Percentiles rank a stretch among this genome's conserved stretches.
Conservation (phyloP, 2,113 vertebrate species). For the Manacus vitellinus region DNA sequence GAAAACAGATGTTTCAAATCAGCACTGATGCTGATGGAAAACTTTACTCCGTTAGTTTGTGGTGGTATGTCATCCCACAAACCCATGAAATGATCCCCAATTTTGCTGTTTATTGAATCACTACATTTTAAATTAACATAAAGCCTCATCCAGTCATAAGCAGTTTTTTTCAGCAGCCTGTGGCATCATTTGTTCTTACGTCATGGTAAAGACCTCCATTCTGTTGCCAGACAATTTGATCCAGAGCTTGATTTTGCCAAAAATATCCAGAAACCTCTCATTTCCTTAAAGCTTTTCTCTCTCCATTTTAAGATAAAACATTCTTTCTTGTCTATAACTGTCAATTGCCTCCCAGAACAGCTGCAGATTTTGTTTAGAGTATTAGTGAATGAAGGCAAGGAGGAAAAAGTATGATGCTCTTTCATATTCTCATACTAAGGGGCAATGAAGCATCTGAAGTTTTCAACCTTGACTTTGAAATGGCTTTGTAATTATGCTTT, state of each 20-base stretch:
- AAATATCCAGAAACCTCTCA: not conserved
- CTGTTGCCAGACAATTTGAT: not conserved
- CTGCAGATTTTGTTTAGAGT: not conserved
- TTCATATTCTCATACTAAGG: not conserved
- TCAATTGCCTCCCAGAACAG: not conserved
- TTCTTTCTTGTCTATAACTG: not conserved
- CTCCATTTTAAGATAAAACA: not conserved
- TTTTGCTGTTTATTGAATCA: not conserved
- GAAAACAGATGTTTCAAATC: not conserved
- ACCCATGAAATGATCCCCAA: not conserved
- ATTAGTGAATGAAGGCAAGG: not conserved
- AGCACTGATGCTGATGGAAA: not conserved
- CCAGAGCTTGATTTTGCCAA: not conserved
- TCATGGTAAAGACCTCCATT: not conserved
- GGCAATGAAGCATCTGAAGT: not conserved
- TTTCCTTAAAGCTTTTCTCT: not conserved
- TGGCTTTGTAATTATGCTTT: not conserved
- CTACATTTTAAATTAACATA: not conserved
- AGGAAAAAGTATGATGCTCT: not conserved
- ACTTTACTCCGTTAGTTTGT: not conserved
- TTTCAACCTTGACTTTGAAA: conserved; percentile 28
- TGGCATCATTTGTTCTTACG: not conserved
- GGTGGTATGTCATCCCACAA: not conserved
- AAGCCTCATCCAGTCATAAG: not conserved
- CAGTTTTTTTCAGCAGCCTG: not conserved